A percentile compares a stretch with the other conserved stretches of the same genome.
Evolutionary conservation across 1,140 invertebrate species (phyloP).

Genomic region (Myzus persicae): DNA sequence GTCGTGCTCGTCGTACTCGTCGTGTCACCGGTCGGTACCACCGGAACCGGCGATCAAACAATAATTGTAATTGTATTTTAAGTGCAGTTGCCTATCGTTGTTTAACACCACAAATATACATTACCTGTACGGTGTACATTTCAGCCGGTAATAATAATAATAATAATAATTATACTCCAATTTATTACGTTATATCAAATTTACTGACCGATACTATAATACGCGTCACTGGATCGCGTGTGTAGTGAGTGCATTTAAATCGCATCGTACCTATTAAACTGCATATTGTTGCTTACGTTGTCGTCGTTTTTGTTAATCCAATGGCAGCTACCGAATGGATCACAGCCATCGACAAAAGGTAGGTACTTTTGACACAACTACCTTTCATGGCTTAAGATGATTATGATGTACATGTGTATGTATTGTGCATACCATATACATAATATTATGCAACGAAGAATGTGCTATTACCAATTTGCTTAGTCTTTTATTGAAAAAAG

Average conservation of each 20-base stretch:
- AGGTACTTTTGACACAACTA: not conserved
- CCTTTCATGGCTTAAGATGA: too few relatives aligned
- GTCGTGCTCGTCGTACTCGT: not conserved
- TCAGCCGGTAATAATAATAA: not conserved
- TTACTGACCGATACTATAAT: not conserved
- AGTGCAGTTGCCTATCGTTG: not conserved
- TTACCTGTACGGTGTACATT: not conserved
- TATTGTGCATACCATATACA: too few relatives aligned
- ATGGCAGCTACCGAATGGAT: slow-evolving; percentile 49
- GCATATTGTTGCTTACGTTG: not conserved
- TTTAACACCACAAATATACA: not conserved
- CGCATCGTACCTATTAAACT: not conserved
- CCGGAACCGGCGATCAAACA: not conserved
- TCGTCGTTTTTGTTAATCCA: not conserved
- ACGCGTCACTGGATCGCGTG: not conserved
- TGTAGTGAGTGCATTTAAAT: not conserved
- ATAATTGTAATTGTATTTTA: not conserved
- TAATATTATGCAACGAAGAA: too few relatives aligned
- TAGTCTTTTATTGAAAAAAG: too few relatives aligned
- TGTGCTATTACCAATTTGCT: too few relatives aligned
- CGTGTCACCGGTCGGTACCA: not conserved
- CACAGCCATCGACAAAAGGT: slow-evolving; percentile 42
- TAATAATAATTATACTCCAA: not conserved
- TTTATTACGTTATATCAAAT: not conserved
- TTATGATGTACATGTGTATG: too few relatives aligned